Percentiles rank a stretch among this genome's conserved stretches.
Evolutionary conservation across 2,888 invertebrate species (phyloP).

Genomic region (Cheilosia pagana): DNA sequence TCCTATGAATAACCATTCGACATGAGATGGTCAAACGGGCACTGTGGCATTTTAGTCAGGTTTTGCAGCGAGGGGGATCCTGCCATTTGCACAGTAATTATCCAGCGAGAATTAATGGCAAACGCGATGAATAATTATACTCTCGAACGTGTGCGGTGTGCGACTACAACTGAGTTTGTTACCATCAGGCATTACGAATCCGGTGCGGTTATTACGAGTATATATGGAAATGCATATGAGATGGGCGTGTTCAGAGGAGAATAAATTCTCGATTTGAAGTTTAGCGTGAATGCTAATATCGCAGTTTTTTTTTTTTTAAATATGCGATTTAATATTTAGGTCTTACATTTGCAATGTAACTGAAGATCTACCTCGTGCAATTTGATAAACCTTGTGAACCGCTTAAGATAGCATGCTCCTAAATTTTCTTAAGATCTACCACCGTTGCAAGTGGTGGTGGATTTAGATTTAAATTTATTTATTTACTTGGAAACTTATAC

Average conservation of each 20-base stretch:
- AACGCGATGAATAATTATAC: conserved; percentile 61
- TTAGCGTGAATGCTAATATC: conserved; percentile 5
- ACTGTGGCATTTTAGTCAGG: conserved; percentile 59
- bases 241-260: conserved; percentile 50
- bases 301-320: background rate
- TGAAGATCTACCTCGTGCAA: no score
- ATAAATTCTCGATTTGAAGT: conserved; percentile 29
- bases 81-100: conserved; percentile 65
- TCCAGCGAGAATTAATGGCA: conserved; percentile 58
- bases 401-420: no score
- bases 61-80: conserved; percentile 20
- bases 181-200: background rate
- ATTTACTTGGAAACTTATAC: no score
- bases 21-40: conserved; percentile 2
- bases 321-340: no score
- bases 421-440: no score
- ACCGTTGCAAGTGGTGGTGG: no score
- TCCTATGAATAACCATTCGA: background rate
- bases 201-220: conserved; percentile 4
- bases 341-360: no score
- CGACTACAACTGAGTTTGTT: conserved; percentile 18
- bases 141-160: conserved; percentile 41
- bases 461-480: no score
- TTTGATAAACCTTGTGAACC: no score
- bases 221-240: conserved; percentile 54